These are phyloP conservation scores for Hydropsyche betteni DNA, from an alignment of 2,888 invertebrate species.

Conservation along the genomic window DNA sequence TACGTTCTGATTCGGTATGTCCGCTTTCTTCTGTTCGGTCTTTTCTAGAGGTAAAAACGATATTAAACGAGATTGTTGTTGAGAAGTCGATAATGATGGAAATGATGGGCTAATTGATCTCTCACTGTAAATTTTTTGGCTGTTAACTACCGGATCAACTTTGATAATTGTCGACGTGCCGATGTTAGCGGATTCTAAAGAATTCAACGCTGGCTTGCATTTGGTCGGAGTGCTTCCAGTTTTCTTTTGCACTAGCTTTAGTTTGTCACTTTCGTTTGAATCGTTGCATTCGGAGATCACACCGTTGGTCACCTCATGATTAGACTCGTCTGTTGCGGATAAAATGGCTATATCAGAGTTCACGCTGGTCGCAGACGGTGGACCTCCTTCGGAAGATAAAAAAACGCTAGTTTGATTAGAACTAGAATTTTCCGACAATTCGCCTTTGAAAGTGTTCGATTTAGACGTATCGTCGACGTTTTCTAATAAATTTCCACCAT, in stretches of 20 bases:
- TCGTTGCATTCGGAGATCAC: slow-evolving; percentile 46
- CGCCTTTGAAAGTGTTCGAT: slow-evolving; percentile 15
- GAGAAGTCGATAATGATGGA: slow-evolving; percentile 9
- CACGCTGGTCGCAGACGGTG: slow-evolving; percentile 42
- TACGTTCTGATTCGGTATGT: slow-evolving; percentile 31
- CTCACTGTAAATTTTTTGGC: slow-evolving; percentile 24
- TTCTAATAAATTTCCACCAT: not conserved
- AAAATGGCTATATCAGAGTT: slow-evolving; percentile 37
- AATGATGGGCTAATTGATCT: slow-evolving; percentile 27
- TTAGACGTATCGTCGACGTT: not conserved
- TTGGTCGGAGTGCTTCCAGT: slow-evolving; percentile 15
- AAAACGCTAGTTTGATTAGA: slow-evolving; percentile 49
- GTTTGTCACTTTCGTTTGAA: slow-evolving; percentile 39
- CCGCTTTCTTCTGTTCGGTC: slow-evolving; percentile 15
- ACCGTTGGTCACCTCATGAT: slow-evolving; percentile 48
- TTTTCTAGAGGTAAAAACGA: slow-evolving; percentile 16
- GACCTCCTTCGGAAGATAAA: slow-evolving; percentile 45
- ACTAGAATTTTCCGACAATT: slow-evolving; percentile 44
- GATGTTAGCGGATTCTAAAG: not conserved
- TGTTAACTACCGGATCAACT: slow-evolving; percentile 25
- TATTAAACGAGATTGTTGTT: slow-evolving; percentile 25
- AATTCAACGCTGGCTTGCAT: slow-evolving; percentile 19
- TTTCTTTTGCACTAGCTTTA: slow-evolving; percentile 27
- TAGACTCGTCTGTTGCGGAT: slow-evolving; percentile 42
- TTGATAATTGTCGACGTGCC: slow-evolving; percentile 16